Percentiles rank a stretch among this genome's conserved stretches.
Conservation (phyloP, 2,797 vertebrate species). For the Parotocinclus haroldoi region DNA sequence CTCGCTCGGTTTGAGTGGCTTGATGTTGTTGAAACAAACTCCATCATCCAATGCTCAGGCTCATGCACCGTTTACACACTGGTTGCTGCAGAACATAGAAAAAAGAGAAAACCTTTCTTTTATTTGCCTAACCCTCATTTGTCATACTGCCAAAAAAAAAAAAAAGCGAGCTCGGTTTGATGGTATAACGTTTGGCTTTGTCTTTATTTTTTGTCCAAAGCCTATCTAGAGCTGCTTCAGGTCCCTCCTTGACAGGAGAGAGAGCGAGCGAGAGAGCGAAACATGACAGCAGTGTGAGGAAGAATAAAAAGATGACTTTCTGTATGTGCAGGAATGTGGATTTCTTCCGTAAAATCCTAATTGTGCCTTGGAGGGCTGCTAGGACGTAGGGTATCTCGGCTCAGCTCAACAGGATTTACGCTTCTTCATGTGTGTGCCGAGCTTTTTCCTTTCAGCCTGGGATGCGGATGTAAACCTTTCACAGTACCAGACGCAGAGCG, state of each 20-base stretch:
- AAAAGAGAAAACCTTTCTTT: conserved; percentile 45
- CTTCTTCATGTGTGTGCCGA: conserved; percentile 67
- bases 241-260: conserved; percentile 69
- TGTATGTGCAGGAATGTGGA: conserved; percentile 82
- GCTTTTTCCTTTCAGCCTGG: conserved; percentile 43
- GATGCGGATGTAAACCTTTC: conserved; percentile 78
- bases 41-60: conserved; percentile 50
- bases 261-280: conserved; percentile 42
- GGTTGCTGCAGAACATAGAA: conserved; percentile 62
- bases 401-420: conserved; percentile 82
- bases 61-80: conserved; percentile 61
- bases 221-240: conserved; percentile 71
- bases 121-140: conserved; percentile 56
- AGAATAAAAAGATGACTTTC: conserved; percentile 75
- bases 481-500: conserved; percentile 71
- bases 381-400: conserved; percentile 71
- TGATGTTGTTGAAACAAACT: conserved; percentile 64
- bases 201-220: conserved; percentile 72
- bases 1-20: conserved; percentile 18
- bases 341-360: conserved; percentile 84
- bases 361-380: conserved; percentile 82
- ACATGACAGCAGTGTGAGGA: conserved; percentile 72
- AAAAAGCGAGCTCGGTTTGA: conserved; percentile 68
- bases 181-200: conserved; percentile 62
- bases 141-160: conserved; percentile 66